Evolutionary conservation across 2,113 vertebrate species (phyloP).

Genomic region (Gasterosteus nipponicus): DNA sequence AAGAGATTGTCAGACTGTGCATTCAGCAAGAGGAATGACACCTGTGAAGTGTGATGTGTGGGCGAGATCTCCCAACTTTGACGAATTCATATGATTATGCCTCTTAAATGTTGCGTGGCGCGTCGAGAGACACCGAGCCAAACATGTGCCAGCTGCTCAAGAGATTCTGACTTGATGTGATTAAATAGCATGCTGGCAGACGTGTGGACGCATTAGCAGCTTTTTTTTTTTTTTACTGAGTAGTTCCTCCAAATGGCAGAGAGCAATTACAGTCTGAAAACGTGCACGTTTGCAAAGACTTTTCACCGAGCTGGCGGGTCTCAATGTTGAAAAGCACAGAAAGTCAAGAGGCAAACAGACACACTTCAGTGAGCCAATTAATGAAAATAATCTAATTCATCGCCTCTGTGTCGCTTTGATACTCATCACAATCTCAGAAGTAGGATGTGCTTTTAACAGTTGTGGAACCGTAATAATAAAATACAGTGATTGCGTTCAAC

Average conservation of each 20-base stretch:
- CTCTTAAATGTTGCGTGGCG: background rate
- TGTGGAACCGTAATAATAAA: conserved; percentile 30
- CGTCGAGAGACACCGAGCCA: conserved; percentile 16
- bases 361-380: conserved; percentile 10
- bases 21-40: background rate
- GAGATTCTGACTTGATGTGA: conserved; percentile 16
- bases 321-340: background rate
- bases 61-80: conserved; percentile 1
- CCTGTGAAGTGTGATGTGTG: background rate
- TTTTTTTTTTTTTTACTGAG: background rate
- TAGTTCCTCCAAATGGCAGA: background rate
- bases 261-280: conserved; percentile 16
- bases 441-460: conserved; percentile 19
- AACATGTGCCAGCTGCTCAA: conserved; percentile 25
- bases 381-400: background rate
- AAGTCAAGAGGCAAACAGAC: conserved; percentile 20
- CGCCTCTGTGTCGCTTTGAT: conserved; percentile 1
- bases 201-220: background rate
- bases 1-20: conserved; percentile 24
- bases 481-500: conserved; percentile 2
- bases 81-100: background rate
- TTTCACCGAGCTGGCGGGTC: conserved; percentile 1
- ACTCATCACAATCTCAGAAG: conserved; percentile 3
- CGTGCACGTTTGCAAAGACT: background rate
- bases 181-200: conserved; percentile 15